phyloP scores from a whole-genome alignment of 1,140 invertebrate genomes.

The Dryas iulia region DNA sequence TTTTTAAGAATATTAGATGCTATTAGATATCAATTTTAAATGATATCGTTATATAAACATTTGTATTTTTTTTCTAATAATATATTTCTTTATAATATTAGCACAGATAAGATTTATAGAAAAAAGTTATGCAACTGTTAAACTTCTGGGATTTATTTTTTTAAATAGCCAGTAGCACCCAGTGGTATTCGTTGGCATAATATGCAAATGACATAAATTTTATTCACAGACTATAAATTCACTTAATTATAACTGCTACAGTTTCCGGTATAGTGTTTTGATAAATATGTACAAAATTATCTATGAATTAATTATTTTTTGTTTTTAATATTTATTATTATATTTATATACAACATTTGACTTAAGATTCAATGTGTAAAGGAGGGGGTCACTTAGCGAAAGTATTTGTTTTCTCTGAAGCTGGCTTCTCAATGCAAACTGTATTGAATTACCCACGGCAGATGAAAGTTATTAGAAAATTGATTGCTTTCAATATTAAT shows the following conservation, averaged over 20 bases:
- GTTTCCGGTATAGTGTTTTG: neutral
- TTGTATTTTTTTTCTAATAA: neutral
- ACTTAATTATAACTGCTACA: neutral
- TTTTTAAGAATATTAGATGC: no score
- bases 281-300: neutral
- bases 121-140: neutral
- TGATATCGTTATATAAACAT: no score
- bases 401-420: constrained; percentile 44
- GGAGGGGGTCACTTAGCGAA: constrained; percentile 31
- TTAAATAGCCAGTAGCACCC: neutral
- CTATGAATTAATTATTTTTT: neutral
- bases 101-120: neutral
- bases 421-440: constrained; percentile 31
- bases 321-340: no score
- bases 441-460: constrained; percentile 35
- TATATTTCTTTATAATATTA: neutral
- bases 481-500: constrained; percentile 30
- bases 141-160: neutral
- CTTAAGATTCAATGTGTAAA: neutral
- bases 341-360: neutral
- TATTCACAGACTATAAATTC: neutral
- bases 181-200: neutral
- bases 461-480: constrained; percentile 47
- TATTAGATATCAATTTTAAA: no score
- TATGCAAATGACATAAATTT: neutral